A percentile compares a stretch with the other conserved stretches of the same genome.
Evolutionary conservation across 1,140 invertebrate genomes (phyloP).

Genomic region (Brachionus paranguensis): DNA sequence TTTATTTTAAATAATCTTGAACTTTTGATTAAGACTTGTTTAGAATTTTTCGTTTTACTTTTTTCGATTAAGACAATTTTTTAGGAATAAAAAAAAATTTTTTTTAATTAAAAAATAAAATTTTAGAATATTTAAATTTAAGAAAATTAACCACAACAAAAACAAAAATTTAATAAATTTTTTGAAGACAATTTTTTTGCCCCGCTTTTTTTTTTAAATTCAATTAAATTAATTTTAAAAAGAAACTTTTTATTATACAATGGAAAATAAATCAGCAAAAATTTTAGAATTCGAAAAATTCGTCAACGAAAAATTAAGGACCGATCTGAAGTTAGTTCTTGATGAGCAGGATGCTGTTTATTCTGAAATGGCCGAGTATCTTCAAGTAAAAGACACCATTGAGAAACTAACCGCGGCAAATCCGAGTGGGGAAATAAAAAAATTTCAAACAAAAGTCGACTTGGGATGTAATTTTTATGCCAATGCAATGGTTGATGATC

Average conservation of each 20-base stretch:
- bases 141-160: too few species aligned
- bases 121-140: too few species aligned
- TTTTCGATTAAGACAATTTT: not conserved
- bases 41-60: not conserved
- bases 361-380: slow-evolving; percentile 39
- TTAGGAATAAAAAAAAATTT: not conserved
- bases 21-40: not conserved
- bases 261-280: slow-evolving; percentile 37
- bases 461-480: slow-evolving; percentile 36
- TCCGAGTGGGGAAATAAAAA: not conserved
- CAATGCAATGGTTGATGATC: slow-evolving; percentile 17
- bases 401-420: not conserved
- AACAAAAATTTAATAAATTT: too few species aligned
- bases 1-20: not conserved
- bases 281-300: slow-evolving; percentile 29
- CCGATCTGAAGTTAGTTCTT: not conserved
- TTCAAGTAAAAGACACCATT: slow-evolving; percentile 18
- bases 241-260: not conserved
- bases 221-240: not conserved
- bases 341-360: slow-evolving; percentile 11
- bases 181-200: not conserved
- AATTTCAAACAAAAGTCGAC: slow-evolving; percentile 15
- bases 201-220: not conserved
- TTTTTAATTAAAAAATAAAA: not conserved
- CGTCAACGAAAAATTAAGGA: not conserved